Evolutionary conservation across 2,888 invertebrate genomes (phyloP).

Genomic region (Pseudolycoriella hygida): DNA sequence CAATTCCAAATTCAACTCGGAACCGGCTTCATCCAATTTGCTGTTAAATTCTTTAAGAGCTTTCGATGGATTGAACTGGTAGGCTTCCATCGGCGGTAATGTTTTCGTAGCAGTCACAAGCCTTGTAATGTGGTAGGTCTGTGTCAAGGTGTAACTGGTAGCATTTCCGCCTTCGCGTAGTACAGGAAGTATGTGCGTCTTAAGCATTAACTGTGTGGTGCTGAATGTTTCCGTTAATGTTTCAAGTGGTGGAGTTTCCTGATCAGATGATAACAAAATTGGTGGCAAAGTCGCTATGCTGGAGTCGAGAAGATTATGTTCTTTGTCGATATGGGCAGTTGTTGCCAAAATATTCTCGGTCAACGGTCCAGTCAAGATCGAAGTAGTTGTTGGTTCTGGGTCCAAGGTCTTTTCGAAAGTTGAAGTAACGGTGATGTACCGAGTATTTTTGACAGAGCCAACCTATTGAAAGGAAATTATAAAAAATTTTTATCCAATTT

Average conservation of each 20-base stretch:
- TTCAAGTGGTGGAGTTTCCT: slow-evolving; percentile 72
- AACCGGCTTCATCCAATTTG: slow-evolving; percentile 73
- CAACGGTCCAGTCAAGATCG: slow-evolving; percentile 53
- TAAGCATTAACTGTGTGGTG: slow-evolving; percentile 72
- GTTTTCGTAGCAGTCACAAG: slow-evolving; percentile 83
- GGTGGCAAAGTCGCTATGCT: slow-evolving; percentile 71
- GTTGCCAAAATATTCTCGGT: slow-evolving; percentile 77
- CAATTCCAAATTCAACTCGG: slow-evolving; percentile 67
- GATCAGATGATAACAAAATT: slow-evolving; percentile 53
- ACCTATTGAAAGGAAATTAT: slow-evolving; percentile 36
- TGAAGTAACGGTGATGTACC: slow-evolving; percentile 74
- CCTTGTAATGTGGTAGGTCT: slow-evolving; percentile 74
- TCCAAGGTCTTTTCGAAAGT: slow-evolving; percentile 66
- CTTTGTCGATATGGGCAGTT: slow-evolving; percentile 55
- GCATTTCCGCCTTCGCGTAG: slow-evolving; percentile 57
- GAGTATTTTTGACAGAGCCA: slow-evolving; percentile 70
- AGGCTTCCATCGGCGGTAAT: slow-evolving; percentile 69
- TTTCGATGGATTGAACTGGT: slow-evolving; percentile 72
- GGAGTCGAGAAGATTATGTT: slow-evolving; percentile 47
- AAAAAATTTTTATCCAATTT: no score
- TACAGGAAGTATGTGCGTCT: slow-evolving; percentile 76
- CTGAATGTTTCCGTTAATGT: slow-evolving; percentile 83
- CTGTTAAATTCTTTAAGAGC: slow-evolving; percentile 79
- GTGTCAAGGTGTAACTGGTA: slow-evolving; percentile 62
- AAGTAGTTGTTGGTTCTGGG: slow-evolving; percentile 33